Conservation (phyloP, 2,113 vertebrate genomes). For the Diadophis punctatus region DNA sequence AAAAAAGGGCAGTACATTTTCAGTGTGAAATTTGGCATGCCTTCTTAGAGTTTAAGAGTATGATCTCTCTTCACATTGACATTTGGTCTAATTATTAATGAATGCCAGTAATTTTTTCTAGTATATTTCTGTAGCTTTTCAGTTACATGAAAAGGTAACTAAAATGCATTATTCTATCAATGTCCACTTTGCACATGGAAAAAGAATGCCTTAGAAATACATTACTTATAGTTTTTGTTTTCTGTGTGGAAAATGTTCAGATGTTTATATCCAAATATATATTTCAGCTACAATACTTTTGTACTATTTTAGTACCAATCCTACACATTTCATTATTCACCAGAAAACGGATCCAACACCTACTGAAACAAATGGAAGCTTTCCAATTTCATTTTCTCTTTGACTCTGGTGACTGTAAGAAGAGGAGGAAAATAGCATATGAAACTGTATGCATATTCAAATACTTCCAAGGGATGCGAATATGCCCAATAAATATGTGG, state of each 20-base stretch:
- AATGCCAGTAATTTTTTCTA: slow-evolving; percentile 26
- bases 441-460: not conserved
- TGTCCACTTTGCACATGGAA: slow-evolving; percentile 19
- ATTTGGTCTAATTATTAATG: slow-evolving; percentile 27
- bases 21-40: slow-evolving; percentile 43
- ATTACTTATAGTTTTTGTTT: slow-evolving; percentile 5
- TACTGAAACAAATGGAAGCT: slow-evolving; percentile 2
- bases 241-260: slow-evolving; percentile 23
- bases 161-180: slow-evolving; percentile 29
- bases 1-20: slow-evolving; percentile 44
- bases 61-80: slow-evolving; percentile 45
- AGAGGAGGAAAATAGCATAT: slow-evolving; percentile 4
- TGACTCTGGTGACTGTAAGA: slow-evolving; percentile 4
- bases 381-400: not conserved
- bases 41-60: slow-evolving; percentile 50
- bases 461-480: slow-evolving; percentile 3
- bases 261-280: slow-evolving; percentile 29
- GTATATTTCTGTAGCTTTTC: slow-evolving; percentile 26
- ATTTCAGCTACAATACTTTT: slow-evolving; percentile 10
- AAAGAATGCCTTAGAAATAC: slow-evolving; percentile 42
- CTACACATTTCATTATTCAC: not conserved
- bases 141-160: not conserved
- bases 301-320: slow-evolving; percentile 22
- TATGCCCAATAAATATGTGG: slow-evolving; percentile 15
- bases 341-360: not conserved